Base-by-base conservation (phyloP, 2,113 vertebrate species). In the Phylloscopus trochilus region DNA sequence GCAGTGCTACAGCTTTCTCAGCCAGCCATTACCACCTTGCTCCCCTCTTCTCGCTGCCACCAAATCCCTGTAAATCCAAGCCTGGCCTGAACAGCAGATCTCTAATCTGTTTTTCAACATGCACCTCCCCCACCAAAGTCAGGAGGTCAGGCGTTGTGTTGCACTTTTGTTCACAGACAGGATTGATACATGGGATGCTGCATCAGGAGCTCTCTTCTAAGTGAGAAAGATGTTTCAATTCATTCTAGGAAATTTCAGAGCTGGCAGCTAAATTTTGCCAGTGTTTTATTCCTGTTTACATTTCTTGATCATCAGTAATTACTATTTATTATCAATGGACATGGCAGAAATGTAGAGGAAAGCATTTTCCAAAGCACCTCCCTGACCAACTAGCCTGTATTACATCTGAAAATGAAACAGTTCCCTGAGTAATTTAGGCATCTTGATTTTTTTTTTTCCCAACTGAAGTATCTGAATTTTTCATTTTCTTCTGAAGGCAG, bases 61-160 rank as follows among this genome's bases (percentile, higher is more conserved):
- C 63, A 88, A 90, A 86, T 83, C 75, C 63, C 55, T 73, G 46
- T 73, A 95, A 92, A 94, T 90, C 79, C 83, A 67, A 58, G 63
- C 21, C 46, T 80, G 70, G 11, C 58, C 56, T 67, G 64, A 81
- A 24, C 41, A 67, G 68, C 44, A 53, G 46, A 62, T 82, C 70
- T 58, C 68, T 62, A 79, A 78, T 79, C 70, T 72, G 62, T 3
- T 93, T 93, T 94, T 84, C 72, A 63, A 9, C 10, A 0, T 10
- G 16, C 20, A 58, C 37, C n/a, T 66, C 35, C 28, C 28, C 16
- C 67, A 44, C 14, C 59, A 10, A 56, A 60, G 87, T 76, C 81
- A 64, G 53, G 63, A 90, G 78, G 82, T 82, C 84, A 92, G 69
- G 21, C 0, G 0, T 28, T 72, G 51, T n/a, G 58, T 39, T 76